Evolutionary conservation across 2,113 vertebrate species (phyloP), one percentile per base, ranked within the genome.

Genomic region (Tylochromis polylepis): DNA sequence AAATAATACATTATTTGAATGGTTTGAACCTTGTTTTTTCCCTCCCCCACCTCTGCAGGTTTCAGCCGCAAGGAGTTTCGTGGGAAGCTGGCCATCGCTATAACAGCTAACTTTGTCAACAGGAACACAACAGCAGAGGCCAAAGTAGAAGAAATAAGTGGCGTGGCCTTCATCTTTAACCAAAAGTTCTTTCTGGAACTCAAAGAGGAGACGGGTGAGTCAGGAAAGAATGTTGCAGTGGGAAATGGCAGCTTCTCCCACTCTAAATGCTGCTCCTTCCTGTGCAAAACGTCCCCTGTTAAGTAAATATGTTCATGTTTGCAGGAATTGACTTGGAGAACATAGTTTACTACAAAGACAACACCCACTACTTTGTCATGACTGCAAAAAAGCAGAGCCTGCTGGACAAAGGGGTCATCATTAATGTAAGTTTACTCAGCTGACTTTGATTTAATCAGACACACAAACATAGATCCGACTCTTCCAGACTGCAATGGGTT

Each of bases 341-440:
- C 95, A 99, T 99, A 60, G 99, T 99, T 83, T 99, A 99, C 96
- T 99, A 99, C 83, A 98, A 97, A 92, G 99, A 99, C 93, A 96
- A 97, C 95, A 99, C 99, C 0, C 99, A 99, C 90, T 99, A 99
- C 91, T 99, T 99, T 88, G 99, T 99, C 88, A 99, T 99, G 99
- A 99, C 99, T 0, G 99, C 98, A 8, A 99, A 99, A 95, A 99
- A 99, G 53, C 98, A 98, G 93, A 98, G 97, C 88, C 96, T 99
- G 85, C 95, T 99, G 88, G 98, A 99, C 78, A 99, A 99, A 95
- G 98, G 98, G 2, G 99, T 99, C 91, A 99, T 99, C 93, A 96
- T 98, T 27, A 95, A 97, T 0, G 99, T 99, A 18, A 93, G 93
- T 85, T 31, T 24, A 24, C 12, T 16, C 41, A 51, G 70, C 24